phyloP scores from a whole-genome alignment of 2,888 invertebrate species.

The Trichopria drosophilae region DNA sequence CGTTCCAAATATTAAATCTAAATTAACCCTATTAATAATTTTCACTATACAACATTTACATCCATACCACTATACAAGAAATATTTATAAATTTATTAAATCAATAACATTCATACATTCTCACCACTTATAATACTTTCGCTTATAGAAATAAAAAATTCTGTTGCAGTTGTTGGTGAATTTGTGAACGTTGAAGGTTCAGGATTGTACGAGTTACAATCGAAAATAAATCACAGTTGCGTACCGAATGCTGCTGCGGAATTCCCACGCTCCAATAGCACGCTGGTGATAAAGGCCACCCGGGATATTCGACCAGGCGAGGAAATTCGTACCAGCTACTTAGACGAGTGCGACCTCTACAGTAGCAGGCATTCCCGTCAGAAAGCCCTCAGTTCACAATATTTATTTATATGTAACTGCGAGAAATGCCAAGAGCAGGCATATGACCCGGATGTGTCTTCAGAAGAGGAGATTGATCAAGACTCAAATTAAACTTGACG shows the following conservation, averaged over 20 bases:
- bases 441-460: conserved; percentile 77
- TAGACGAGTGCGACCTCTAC: conserved; percentile 80
- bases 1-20: no score
- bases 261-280: conserved; percentile 81
- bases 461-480: conserved; percentile 76
- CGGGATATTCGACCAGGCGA: conserved; percentile 76
- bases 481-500: conserved; percentile 25
- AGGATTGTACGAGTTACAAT: conserved; percentile 83
- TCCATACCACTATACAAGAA: no score
- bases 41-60: no score
- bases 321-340: conserved; percentile 88
- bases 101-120: no score
- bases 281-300: conserved; percentile 72
- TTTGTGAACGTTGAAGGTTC: conserved; percentile 93
- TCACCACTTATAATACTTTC: no score
- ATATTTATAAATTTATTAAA: no score
- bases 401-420: conserved; percentile 82
- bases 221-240: conserved; percentile 91
- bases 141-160: conserved; percentile 58
- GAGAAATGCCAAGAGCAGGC: conserved; percentile 74
- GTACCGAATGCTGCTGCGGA: conserved; percentile 83
- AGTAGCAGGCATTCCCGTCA: conserved; percentile 86
- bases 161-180: conserved; percentile 70
- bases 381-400: conserved; percentile 77
- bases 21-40: no score